Base-by-base conservation (phyloP, 2,797 vertebrate genomes). In the Brachyalestes nurse region DNA sequence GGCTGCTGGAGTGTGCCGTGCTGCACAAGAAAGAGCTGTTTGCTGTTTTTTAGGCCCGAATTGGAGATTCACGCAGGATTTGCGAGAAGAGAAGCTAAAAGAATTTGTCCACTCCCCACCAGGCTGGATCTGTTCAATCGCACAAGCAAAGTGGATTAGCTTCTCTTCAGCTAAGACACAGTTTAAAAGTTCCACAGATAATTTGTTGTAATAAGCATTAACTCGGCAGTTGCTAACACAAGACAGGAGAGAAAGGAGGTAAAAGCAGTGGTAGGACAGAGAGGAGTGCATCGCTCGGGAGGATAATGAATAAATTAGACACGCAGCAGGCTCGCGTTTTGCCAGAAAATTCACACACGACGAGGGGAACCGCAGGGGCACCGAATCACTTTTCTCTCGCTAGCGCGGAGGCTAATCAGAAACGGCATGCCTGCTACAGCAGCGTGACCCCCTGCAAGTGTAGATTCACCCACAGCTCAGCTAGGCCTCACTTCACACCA, bases 261-360 rank as follows among this genome's bases (percentile, higher is more conserved):
- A 89, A 91, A 89, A 87, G 93, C 91, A 91, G 86, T 93, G 93
- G 90, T 91, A 87, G 85, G 77, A 82, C 84, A 81, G 83, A 88
- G 92, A 93, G 91, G 88, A 93, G 93, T 89, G 89, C 89, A 93
- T 92, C 86, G 88, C 88, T 91, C 81, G 72, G 86, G 82, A 92
- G 90, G 89, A 92, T 95, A 94, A 96, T 95, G 94, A 96, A 96
- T 96, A 95, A 94, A 96, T 96, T 95, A 95, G 90, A 90, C 87
- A 94, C 85, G 91, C 93, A 91, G 88, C 87, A 85, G 90, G 91
- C 80, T 92, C 90, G 86, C 86, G 73, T 79, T 93, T 93, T 89
- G 82, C 93, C 84, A 87, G 82, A 92, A 91, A 81, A 93, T 92
- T 88, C 92, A 92, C 90, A 91, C 62, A 92, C 90, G 92, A 93